These are phyloP conservation scores for Acanthoscelides obtectus DNA, from an alignment of 2,888 invertebrate genomes.

Conservation along the genomic window DNA sequence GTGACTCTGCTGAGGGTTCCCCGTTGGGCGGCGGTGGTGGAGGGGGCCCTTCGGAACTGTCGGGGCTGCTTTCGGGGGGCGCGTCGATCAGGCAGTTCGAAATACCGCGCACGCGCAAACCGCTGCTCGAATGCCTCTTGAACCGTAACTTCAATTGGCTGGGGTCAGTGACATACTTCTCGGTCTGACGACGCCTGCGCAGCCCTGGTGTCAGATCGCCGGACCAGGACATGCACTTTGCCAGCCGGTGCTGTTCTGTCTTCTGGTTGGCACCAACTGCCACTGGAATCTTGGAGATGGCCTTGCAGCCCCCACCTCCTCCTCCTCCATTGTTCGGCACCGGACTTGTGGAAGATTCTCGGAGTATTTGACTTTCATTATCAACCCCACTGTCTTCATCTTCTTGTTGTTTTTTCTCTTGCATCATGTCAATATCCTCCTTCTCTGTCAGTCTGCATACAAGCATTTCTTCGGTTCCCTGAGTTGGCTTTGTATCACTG, in stretches of 20 bases:
- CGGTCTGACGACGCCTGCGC: constrained; percentile 68
- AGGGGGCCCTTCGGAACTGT: constrained; percentile 41
- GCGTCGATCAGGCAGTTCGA: constrained; percentile 46
- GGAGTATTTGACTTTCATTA: constrained; percentile 45
- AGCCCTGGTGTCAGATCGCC: constrained; percentile 62
- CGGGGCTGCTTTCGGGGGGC: constrained; percentile 38
- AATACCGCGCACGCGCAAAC: constrained; percentile 42
- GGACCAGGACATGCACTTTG: constrained; percentile 70
- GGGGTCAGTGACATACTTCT: constrained; percentile 83
- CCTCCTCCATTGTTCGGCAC: constrained; percentile 23
- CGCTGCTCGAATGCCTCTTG: constrained; percentile 55
- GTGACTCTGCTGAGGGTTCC: constrained; percentile 43
- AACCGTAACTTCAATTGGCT: constrained; percentile 77
- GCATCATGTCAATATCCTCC: constrained; percentile 4
- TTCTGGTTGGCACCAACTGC: constrained; percentile 47
- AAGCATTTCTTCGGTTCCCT: neutral
- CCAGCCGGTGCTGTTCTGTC: constrained; percentile 47
- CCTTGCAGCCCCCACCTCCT: constrained; percentile 37
- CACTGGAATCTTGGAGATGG: constrained; percentile 63
- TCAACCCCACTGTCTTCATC: constrained; percentile 47
- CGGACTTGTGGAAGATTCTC: constrained; percentile 44
- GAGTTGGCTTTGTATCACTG: neutral
- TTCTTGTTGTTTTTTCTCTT: constrained; percentile 42
- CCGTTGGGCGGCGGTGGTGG: constrained; percentile 41
- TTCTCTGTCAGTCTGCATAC: constrained; percentile 2